These are phyloP conservation scores for Crossaster papposus DNA, from an alignment of 53 echinoderm and acorn worm genomes.

Conservation along the genomic window DNA sequence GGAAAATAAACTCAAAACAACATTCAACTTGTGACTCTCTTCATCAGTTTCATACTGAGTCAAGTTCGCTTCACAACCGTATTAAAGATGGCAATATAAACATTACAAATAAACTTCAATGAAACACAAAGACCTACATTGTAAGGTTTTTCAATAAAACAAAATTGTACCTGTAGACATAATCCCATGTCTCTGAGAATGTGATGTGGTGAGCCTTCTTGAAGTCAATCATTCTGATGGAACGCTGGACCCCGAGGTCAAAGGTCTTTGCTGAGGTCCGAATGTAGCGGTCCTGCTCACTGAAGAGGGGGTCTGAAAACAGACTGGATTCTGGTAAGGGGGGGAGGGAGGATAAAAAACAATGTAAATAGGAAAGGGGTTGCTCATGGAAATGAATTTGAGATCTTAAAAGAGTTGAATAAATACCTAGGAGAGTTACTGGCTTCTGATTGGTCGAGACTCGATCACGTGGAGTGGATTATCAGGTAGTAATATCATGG, in stretches of 20 bases:
- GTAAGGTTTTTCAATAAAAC: not conserved
- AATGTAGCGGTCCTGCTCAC: constrained; percentile 63
- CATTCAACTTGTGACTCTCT: too few species aligned
- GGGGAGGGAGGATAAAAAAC: not conserved
- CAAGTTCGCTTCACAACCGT: too few species aligned
- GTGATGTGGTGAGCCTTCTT: constrained; percentile 65
- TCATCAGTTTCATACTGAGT: too few species aligned
- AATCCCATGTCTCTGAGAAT: constrained; percentile 41
- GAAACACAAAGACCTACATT: too few species aligned
- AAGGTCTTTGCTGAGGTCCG: constrained; percentile 61
- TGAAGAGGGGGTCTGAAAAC: constrained; percentile 73
- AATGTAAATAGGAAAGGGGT: not conserved
- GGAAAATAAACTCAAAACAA: too few species aligned
- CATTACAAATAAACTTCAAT: too few species aligned
- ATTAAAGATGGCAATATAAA: too few species aligned
- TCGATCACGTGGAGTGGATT: too few species aligned
- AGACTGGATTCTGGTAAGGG: constrained; percentile 64
- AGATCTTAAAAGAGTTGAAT: too few species aligned
- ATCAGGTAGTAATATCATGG: too few species aligned
- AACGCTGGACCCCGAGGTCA: constrained; percentile 66
- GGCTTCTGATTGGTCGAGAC: too few species aligned
- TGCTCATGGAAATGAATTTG: not conserved
- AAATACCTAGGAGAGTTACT: too few species aligned
- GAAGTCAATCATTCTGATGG: constrained; percentile 63
- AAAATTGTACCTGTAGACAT: constrained; percentile 26